phyloP scores from a whole-genome alignment of 64 coral and sea anemone species.

The Montipora sp. region DNA sequence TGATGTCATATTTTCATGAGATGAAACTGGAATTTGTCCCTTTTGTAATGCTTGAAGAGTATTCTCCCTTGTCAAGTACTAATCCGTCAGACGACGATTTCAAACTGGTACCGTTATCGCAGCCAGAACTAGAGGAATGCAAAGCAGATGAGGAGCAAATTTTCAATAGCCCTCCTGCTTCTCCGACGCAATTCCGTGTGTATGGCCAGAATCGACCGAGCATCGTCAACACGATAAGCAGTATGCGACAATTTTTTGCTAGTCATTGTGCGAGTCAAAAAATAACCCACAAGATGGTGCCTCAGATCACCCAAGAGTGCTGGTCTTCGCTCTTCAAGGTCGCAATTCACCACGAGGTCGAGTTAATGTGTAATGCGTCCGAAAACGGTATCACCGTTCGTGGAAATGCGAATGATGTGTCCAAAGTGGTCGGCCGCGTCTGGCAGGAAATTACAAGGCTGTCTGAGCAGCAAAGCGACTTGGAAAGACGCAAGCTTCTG shows the following conservation, averaged over 20 bases:
- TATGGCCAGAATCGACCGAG: not conserved
- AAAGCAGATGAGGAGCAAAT: not conserved
- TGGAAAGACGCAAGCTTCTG: conserved; percentile 20
- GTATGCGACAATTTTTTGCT: not conserved
- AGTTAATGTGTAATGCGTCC: not conserved
- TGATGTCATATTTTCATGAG: not conserved
- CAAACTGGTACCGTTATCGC: not conserved
- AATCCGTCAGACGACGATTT: not conserved
- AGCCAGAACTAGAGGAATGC: too few relatives aligned
- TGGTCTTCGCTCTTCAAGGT: not conserved
- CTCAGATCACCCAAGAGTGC: not conserved
- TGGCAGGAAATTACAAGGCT: conserved; percentile 4
- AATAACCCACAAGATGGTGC: conserved; percentile 7
- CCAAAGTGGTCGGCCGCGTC: not conserved
- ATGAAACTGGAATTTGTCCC: not conserved
- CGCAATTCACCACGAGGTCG: not conserved
- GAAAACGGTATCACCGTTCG: not conserved
- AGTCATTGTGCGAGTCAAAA: not conserved
- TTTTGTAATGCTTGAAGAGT: conserved; percentile 3
- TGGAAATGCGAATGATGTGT: conserved; percentile 6
- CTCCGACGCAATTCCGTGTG: conserved; percentile 8
- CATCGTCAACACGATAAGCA: not conserved
- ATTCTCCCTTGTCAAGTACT: conserved; percentile 3
- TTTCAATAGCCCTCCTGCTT: not conserved
- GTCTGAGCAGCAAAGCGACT: not conserved